Evolutionary conservation across 2,888 invertebrate species (phyloP).

Genomic region (Slavum lentiscoides): DNA sequence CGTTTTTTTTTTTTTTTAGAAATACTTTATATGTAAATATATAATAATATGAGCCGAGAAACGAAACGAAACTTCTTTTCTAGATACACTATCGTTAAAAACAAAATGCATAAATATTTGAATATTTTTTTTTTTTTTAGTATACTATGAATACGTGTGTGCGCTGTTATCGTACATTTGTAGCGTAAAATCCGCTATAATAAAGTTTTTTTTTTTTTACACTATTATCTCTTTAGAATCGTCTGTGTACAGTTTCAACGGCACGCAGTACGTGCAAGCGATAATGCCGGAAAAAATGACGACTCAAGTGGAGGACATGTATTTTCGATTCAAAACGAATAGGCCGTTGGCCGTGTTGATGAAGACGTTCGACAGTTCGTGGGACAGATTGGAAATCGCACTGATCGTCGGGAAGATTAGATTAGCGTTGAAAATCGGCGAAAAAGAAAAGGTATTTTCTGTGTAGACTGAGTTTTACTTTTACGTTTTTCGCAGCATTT

Average conservation of each 20-base stretch:
- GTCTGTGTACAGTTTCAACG: slow-evolving; percentile 83
- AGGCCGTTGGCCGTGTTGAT: slow-evolving; percentile 77
- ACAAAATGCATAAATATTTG: too few species aligned
- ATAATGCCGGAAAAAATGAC: slow-evolving; percentile 72
- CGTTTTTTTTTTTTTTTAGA: too few species aligned
- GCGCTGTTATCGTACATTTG: too few species aligned
- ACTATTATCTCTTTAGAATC: slow-evolving; percentile 69
- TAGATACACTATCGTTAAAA: too few species aligned
- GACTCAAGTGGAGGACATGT: slow-evolving; percentile 88
- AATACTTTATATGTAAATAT: too few species aligned
- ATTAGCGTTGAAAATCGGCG: slow-evolving; percentile 79
- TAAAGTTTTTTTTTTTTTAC: neutral
- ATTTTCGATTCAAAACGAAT: slow-evolving; percentile 82
- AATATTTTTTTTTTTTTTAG: too few species aligned
- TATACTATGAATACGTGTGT: too few species aligned
- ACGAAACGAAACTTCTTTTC: neutral
- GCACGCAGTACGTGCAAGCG: slow-evolving; percentile 83
- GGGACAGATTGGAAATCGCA: slow-evolving; percentile 82
- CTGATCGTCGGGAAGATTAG: slow-evolving; percentile 82
- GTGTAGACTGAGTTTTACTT: too few species aligned
- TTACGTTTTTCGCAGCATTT: too few species aligned
- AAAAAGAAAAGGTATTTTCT: slow-evolving; percentile 74
- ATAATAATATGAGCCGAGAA: too few species aligned
- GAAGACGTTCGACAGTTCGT: slow-evolving; percentile 77
- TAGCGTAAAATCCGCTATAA: too few species aligned